Conservation (phyloP, 2,888 invertebrate genomes). For the Caenorhabditis becei region DNA sequence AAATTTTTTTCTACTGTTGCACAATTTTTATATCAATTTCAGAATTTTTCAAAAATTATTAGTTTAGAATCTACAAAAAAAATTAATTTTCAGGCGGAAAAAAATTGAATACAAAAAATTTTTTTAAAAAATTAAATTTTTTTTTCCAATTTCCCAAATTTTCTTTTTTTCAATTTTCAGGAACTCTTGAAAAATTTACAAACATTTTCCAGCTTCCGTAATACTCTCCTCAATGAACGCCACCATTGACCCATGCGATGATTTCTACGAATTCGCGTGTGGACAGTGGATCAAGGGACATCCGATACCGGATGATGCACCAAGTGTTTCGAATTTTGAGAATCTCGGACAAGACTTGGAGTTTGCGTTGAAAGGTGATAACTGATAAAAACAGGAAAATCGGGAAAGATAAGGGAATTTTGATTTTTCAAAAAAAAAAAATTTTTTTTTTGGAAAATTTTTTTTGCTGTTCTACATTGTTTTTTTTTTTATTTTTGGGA, state of each 20-base stretch:
- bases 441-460: too few species aligned
- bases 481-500: too few species aligned
- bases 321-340: conserved; percentile 81
- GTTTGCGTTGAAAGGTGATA: conserved; percentile 79
- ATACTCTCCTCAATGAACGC: conserved; percentile 81
- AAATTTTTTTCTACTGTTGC: too few species aligned
- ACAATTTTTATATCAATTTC: too few species aligned
- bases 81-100: neutral
- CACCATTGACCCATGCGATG: conserved; percentile 80
- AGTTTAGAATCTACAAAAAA: neutral
- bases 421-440: too few species aligned
- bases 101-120: neutral
- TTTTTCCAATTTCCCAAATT: neutral
- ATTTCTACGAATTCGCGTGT: conserved; percentile 82
- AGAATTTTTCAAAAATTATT: too few species aligned
- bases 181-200: neutral
- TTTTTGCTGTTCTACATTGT: too few species aligned
- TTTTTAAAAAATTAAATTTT: neutral
- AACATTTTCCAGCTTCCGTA: conserved; percentile 73
- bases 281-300: conserved; percentile 81
- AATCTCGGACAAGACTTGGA: conserved; percentile 81
- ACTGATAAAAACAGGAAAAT: neutral
- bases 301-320: conserved; percentile 81
- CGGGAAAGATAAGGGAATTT: too few species aligned
- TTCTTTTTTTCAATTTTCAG: neutral